These are phyloP conservation scores for Xestia c-nigrum DNA, from an alignment of 2,888 invertebrate genomes.

Conservation along the genomic window DNA sequence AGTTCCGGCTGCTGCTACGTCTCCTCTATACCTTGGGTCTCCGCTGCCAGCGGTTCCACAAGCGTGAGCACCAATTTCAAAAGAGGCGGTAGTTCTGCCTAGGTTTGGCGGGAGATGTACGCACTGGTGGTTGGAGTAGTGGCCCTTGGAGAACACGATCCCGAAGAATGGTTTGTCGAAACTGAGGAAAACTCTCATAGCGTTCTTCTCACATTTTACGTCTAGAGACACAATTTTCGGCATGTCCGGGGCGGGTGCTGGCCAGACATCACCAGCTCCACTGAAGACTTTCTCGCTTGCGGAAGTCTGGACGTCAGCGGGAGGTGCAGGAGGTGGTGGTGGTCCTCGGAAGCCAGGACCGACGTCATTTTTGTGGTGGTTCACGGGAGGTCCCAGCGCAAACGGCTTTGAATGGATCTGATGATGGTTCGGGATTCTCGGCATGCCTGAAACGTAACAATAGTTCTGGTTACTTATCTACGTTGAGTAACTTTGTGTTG, in stretches of 20 bases:
- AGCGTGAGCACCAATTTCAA: conserved; percentile 97
- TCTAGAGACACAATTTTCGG: conserved; percentile 97
- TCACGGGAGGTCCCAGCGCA: conserved; percentile 85
- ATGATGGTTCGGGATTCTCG: conserved; percentile 88
- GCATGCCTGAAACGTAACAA: conserved; percentile 82
- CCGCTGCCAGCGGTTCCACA: conserved; percentile 98
- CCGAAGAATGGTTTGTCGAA: conserved; percentile 98
- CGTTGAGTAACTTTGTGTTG: background rate
- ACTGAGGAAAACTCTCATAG: conserved; percentile 98
- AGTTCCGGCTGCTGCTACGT: conserved; percentile 97
- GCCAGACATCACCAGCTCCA: conserved; percentile 95
- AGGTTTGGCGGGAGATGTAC: conserved; percentile 97
- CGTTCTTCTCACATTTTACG: conserved; percentile 98
- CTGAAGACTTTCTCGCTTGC: conserved; percentile 91
- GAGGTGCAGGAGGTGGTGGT: conserved; percentile 87
- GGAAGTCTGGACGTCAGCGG: conserved; percentile 89
- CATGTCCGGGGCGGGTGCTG: conserved; percentile 96
- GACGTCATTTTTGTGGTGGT: conserved; percentile 87
- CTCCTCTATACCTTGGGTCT: conserved; percentile 97
- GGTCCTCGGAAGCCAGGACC: conserved; percentile 94
- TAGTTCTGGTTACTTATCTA: background rate
- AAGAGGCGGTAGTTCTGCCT: conserved; percentile 96
- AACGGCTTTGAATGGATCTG: conserved; percentile 88
- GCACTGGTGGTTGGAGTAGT: conserved; percentile 97
- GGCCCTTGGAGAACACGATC: conserved; percentile 98